Evolutionary conservation across 2,797 vertebrate species (phyloP).

Genomic region (Pristis pectinata): DNA sequence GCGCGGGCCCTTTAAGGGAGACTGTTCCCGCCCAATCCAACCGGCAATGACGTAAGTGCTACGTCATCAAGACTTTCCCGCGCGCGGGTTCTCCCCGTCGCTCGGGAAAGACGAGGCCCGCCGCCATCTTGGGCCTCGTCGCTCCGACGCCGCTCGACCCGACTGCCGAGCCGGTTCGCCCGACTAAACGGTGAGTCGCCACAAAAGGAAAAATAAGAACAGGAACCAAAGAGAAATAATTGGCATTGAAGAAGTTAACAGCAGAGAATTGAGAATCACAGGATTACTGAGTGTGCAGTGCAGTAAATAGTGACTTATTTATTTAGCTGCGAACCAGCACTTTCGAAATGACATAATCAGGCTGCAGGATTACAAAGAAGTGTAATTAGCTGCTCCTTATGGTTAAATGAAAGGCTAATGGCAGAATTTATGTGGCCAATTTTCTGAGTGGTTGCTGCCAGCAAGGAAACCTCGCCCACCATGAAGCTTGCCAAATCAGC

Average conservation of each 20-base stretch:
- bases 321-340: slow-evolving; percentile 14
- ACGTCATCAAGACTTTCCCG: too few species aligned
- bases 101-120: too few species aligned
- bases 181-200: too few species aligned
- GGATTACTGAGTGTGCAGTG: not conserved
- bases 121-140: too few species aligned
- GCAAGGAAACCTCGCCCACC: not conserved
- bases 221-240: not conserved
- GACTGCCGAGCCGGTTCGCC: too few species aligned
- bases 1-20: too few species aligned
- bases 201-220: not conserved
- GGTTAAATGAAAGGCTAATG: not conserved
- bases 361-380: slow-evolving; percentile 17
- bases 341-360: slow-evolving; percentile 19
- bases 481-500: not conserved
- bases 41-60: too few species aligned
- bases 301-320: slow-evolving; percentile 13
- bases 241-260: not conserved
- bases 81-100: too few species aligned
- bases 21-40: too few species aligned
- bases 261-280: not conserved
- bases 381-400: slow-evolving; percentile 4
- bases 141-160: too few species aligned
- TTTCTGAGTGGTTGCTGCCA: not conserved
- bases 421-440: slow-evolving; percentile 10